These are phyloP conservation scores for Lophotriccus pileatus DNA, from an alignment of 2,797 vertebrate genomes.

Conservation along the genomic window DNA sequence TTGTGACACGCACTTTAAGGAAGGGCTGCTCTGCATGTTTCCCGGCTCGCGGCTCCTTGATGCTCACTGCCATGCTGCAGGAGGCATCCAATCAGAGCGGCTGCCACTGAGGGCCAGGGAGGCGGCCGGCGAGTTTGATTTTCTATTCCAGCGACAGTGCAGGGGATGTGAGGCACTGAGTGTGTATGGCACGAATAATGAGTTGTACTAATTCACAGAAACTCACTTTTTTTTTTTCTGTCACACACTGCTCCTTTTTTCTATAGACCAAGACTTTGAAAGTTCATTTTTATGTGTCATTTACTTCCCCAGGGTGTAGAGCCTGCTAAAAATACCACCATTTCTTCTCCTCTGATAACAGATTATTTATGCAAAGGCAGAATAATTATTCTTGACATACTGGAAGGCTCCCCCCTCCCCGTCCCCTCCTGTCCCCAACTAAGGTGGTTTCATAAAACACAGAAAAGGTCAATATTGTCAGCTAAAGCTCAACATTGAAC, in stretches of 20 bases:
- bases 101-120: conserved; percentile 70
- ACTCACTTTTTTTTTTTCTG: conserved; percentile 46
- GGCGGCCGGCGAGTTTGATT: conserved; percentile 63
- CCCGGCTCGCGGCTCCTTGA: conserved; percentile 72
- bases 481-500: conserved; percentile 8
- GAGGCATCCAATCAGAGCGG: conserved; percentile 77
- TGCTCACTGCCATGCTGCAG: conserved; percentile 72
- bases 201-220: conserved; percentile 74
- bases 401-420: background rate
- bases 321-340: conserved; percentile 72
- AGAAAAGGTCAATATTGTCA: conserved; percentile 34
- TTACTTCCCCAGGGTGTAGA: conserved; percentile 75
- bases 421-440: background rate
- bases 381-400: conserved; percentile 72
- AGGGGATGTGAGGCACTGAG: conserved; percentile 65
- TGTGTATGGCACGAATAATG: conserved; percentile 70
- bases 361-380: conserved; percentile 76
- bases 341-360: conserved; percentile 71
- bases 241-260: conserved; percentile 73
- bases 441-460: conserved; percentile 54
- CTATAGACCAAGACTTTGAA: conserved; percentile 76
- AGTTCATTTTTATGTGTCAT: conserved; percentile 74
- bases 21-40: conserved; percentile 69
- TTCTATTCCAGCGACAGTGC: conserved; percentile 63
- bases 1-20: conserved; percentile 66